Evolutionary conservation across 2,888 invertebrate species (phyloP).

Genomic region (Thymelicus sylvestris): DNA sequence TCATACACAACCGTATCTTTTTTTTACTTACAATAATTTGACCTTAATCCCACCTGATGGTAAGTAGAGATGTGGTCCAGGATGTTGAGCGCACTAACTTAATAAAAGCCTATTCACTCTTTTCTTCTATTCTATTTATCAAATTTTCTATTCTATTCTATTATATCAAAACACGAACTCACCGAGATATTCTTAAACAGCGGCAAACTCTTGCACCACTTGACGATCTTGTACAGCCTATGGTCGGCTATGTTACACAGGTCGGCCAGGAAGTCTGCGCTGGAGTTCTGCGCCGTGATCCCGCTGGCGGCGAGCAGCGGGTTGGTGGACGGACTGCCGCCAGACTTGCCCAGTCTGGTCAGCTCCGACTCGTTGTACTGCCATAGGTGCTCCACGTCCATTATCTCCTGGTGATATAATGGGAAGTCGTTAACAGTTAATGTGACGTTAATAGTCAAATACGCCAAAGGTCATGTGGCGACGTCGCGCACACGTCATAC

Average conservation of each 20-base stretch:
- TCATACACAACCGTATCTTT: too few species aligned
- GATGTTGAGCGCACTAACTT: too few species aligned
- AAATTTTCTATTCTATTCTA: too few species aligned
- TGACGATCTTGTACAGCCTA: slow-evolving; percentile 97
- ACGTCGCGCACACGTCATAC: too few species aligned
- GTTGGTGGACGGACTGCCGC: slow-evolving; percentile 70
- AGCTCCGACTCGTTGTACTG: slow-evolving; percentile 95
- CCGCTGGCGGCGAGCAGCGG: slow-evolving; percentile 78
- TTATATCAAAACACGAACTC: slow-evolving; percentile 54
- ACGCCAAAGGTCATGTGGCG: too few species aligned
- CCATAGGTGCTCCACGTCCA: slow-evolving; percentile 98
- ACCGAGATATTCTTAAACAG: slow-evolving; percentile 98
- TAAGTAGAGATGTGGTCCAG: too few species aligned
- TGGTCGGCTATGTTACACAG: slow-evolving; percentile 98
- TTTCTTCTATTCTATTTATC: too few species aligned
- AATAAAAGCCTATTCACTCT: too few species aligned
- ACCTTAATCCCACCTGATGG: too few species aligned
- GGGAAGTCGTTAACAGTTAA: too few species aligned
- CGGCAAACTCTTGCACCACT: slow-evolving; percentile 99
- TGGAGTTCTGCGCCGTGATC: slow-evolving; percentile 86
- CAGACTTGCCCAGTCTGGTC: slow-evolving; percentile 84
- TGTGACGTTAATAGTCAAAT: too few species aligned
- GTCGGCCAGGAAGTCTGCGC: slow-evolving; percentile 94
- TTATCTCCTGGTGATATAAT: slow-evolving; percentile 89
- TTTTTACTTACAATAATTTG: too few species aligned